Conservation (phyloP, 2,113 vertebrate species). For the Leucopternis melanops region DNA sequence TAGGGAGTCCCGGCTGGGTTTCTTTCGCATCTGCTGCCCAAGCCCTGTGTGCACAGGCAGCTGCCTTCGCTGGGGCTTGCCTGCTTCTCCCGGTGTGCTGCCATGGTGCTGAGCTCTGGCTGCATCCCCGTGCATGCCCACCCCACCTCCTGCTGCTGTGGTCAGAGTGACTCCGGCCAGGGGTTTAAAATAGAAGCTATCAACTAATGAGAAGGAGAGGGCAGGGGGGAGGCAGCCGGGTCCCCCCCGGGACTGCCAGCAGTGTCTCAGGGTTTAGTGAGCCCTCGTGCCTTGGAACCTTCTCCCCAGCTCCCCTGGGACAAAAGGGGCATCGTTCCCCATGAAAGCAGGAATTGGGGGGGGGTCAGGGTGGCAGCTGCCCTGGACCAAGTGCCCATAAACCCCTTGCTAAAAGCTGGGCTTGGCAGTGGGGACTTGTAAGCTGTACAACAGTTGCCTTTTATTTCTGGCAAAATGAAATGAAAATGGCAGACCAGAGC, state of each 20-base stretch:
- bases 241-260: neutral
- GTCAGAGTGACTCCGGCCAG: neutral
- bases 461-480: neutral
- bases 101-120: neutral
- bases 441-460: neutral
- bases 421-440: neutral
- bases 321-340: neutral
- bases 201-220: neutral
- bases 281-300: neutral
- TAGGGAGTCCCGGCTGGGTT: neutral
- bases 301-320: neutral
- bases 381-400: neutral
- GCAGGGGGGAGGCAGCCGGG: neutral
- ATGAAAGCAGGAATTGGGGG: accelerated
- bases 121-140: neutral
- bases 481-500: neutral
- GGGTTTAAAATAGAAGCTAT: neutral
- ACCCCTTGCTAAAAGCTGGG: neutral
- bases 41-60: neutral
- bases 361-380: neutral
- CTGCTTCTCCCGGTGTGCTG: neutral
- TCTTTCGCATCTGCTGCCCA: neutral
- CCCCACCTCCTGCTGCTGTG: accelerated
- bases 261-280: neutral
- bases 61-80: neutral